These are phyloP conservation scores for Thalassaphorura encarpata DNA, from an alignment of 1,140 invertebrate genomes.

Conservation along the genomic window DNA sequence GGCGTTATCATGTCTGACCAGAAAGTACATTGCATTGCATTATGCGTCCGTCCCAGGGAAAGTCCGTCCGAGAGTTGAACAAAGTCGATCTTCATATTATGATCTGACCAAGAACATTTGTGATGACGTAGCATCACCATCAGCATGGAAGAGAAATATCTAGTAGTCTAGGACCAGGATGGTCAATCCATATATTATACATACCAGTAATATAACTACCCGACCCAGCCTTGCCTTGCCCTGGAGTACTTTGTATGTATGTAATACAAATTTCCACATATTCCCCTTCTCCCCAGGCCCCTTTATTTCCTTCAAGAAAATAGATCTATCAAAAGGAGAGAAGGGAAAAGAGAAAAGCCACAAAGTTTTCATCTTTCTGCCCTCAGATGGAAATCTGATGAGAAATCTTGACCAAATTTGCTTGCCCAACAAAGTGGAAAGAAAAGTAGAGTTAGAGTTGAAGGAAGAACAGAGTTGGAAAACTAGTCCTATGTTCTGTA, in stretches of 20 bases:
- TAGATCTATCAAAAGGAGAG: constrained; percentile 7
- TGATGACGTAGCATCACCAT: constrained; percentile 29
- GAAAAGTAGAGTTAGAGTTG: not conserved
- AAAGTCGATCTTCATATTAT: constrained; percentile 3
- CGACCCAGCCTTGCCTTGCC: too few relatives aligned
- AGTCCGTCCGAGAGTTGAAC: too few relatives aligned
- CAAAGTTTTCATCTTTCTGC: constrained; percentile 5
- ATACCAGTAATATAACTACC: too few relatives aligned
- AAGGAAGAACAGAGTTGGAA: not conserved
- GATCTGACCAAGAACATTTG: constrained; percentile 17
- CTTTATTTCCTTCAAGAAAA: constrained; percentile 18
- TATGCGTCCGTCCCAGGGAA: too few relatives aligned
- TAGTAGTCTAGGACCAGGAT: too few relatives aligned
- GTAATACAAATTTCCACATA: constrained; percentile 16
- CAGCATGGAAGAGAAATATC: too few relatives aligned
- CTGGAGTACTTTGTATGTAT: constrained; percentile 12
- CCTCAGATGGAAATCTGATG: constrained; percentile 32
- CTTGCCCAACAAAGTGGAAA: constrained; percentile 33
- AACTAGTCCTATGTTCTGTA: too few relatives aligned
- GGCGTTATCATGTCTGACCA: too few relatives aligned
- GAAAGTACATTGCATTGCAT: too few relatives aligned
- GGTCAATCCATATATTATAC: too few relatives aligned
- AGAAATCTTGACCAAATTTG: constrained; percentile 33
- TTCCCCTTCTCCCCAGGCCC: constrained; percentile 9
- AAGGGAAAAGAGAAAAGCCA: not conserved